These are phyloP conservation scores for Eonycteris spelaea DNA, from an alignment of 2,113 vertebrate genomes.

Conservation along the genomic window DNA sequence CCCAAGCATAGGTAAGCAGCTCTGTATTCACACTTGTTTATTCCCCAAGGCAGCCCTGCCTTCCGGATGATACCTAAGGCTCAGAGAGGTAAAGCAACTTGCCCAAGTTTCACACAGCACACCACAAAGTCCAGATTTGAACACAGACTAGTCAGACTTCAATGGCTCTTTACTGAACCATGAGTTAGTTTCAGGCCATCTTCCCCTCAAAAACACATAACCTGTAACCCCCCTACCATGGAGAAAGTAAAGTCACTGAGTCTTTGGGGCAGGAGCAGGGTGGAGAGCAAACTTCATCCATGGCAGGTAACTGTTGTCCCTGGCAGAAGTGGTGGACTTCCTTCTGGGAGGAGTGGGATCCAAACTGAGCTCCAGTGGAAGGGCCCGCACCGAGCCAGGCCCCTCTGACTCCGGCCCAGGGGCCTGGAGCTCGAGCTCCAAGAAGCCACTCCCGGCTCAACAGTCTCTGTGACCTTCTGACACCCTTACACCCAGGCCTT, in stretches of 20 bases:
- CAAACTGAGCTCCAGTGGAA: not conserved
- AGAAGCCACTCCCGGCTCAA: not conserved
- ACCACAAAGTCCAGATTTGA: not conserved
- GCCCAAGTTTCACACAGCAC: not conserved
- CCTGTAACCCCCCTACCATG: not conserved
- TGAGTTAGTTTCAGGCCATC: not conserved
- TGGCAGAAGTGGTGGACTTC: not conserved
- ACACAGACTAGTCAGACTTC: too few species aligned
- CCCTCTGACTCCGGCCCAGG: not conserved
- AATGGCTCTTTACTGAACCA: not conserved
- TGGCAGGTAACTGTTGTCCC: fast-evolving
- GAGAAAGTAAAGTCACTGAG: not conserved
- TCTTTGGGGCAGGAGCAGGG: not conserved
- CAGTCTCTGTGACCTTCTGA: not conserved
- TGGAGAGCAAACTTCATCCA: not conserved
- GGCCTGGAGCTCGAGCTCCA: fast-evolving
- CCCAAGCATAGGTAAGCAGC: too few species aligned
- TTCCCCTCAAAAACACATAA: not conserved
- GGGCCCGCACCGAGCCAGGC: not conserved
- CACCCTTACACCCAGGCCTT: fast-evolving
- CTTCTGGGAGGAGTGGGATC: not conserved
- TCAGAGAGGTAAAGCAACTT: not conserved
- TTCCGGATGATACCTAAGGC: not conserved
- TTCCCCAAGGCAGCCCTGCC: not conserved
- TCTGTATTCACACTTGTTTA: not conserved